phyloP scores from a whole-genome alignment of 2,888 invertebrate species.

The Diarsia dahlii region DNA sequence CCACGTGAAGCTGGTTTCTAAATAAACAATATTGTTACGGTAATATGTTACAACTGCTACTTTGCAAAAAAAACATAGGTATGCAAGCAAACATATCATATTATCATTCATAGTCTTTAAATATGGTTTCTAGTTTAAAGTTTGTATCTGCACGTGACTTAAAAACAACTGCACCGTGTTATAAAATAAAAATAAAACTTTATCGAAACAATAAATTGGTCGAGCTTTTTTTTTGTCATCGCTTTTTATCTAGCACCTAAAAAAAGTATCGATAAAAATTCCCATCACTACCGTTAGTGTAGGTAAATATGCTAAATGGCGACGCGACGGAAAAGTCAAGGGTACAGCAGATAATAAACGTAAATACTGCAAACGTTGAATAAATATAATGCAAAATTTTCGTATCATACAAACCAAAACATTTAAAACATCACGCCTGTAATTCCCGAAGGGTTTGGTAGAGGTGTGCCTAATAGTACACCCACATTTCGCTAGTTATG shows the following conservation, averaged over 20 bases:
- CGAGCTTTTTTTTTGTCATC: no score
- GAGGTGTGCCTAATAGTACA: no score
- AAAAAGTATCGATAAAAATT: slow-evolving; percentile 23
- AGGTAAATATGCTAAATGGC: slow-evolving; percentile 45
- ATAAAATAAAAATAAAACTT: no score
- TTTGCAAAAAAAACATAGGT: background rate
- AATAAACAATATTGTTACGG: slow-evolving; percentile 28
- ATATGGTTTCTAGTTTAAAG: background rate
- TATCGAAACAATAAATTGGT: no score
- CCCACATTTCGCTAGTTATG: no score
- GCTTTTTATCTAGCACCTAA: no score
- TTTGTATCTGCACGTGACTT: background rate
- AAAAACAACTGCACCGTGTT: background rate
- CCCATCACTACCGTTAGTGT: slow-evolving; percentile 32
- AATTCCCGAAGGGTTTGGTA: no score
- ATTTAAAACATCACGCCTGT: no score
- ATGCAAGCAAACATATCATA: background rate
- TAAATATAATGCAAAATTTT: slow-evolving; percentile 43
- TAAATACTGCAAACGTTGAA: slow-evolving; percentile 28
- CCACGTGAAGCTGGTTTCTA: background rate
- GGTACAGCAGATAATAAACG: slow-evolving; percentile 49
- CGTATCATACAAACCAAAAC: background rate
- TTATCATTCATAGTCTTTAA: background rate
- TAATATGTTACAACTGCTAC: slow-evolving; percentile 4
- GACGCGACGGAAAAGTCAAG: slow-evolving; percentile 56